Evolutionary conservation across 2,888 invertebrate species (phyloP), one percentile per base, ranked within the genome.

Genomic region (Tetramorium bicarinatum): DNA sequence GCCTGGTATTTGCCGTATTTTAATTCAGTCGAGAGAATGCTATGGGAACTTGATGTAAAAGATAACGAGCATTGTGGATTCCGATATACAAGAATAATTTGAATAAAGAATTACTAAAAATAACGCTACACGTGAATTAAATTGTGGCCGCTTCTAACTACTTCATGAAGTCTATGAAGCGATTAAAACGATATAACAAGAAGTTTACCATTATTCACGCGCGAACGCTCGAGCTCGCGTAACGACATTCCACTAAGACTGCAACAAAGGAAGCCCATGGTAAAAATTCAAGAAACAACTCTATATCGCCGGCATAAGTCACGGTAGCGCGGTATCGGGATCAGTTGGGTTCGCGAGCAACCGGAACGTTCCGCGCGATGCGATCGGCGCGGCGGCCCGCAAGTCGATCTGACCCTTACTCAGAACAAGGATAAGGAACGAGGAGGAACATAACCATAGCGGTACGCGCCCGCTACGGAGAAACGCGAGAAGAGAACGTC

Each of bases 271-370:
- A 38, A 80, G 79, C 13, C 38, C 59, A 15, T 11, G 21, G 38
- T 71, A 79, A 79, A 83, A 82, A 67, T 69, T 77, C 41, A 34
- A 47, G 38, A 13, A 83, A 83, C 79, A 79, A 67, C 79, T 82
- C 49, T 67, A 77, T 79, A 82, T 67, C 82, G 72, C 61, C 41
- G 75, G 25, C 52, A 81, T 81, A 74, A 81, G 81, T 61, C 72
- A 81, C 81, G 81, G 81, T 81, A 81, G 76, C 81, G 38, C 80
- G 62, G 29, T 62, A 76, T 75, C 62, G 41, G 49, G 67, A 77
- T 83, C 79, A 41, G 79, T 34, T 64, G 38, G 44, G 54, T 49
- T 80, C 15, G 67, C 79, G 79, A 44, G 49, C 67, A 38, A 80
- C 25, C 52, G 71, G 59, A 56, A 67, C 62, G 69, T 77, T 74